Conservation (phyloP, 2,797 vertebrate genomes). For the Fratercula arctica region DNA sequence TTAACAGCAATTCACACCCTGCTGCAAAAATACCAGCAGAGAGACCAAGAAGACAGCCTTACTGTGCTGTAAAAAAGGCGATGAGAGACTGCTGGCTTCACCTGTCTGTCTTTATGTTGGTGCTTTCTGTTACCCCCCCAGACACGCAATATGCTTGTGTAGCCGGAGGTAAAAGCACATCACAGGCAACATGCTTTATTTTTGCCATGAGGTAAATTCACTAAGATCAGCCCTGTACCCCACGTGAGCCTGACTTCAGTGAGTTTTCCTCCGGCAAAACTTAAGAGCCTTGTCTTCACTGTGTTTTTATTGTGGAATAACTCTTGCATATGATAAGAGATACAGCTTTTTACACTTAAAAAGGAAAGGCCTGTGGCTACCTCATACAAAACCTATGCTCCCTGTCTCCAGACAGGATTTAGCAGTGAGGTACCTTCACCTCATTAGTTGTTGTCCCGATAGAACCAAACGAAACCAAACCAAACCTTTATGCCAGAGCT, state of each 20-base stretch:
- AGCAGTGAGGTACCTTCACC: background rate
- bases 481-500: background rate
- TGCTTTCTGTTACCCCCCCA: background rate
- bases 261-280: background rate
- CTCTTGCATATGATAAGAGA: background rate
- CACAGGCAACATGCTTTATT: background rate
- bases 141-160: background rate
- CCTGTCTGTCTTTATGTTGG: background rate
- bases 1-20: background rate
- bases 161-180: background rate
- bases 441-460: fast-evolving
- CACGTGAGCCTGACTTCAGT: background rate
- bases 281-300: background rate
- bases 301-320: background rate
- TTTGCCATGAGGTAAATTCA: background rate
- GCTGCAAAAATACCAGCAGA: background rate
- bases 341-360: background rate
- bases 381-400: background rate
- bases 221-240: background rate
- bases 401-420: background rate
- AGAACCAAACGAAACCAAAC: background rate
- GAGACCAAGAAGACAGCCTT: background rate
- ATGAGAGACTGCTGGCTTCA: background rate
- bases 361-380: background rate
- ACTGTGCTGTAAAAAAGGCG: background rate